A percentile compares a stretch with the other conserved stretches of the same genome.
Conservation (phyloP, 2,113 vertebrate genomes). For the Regulus satrapa region DNA sequence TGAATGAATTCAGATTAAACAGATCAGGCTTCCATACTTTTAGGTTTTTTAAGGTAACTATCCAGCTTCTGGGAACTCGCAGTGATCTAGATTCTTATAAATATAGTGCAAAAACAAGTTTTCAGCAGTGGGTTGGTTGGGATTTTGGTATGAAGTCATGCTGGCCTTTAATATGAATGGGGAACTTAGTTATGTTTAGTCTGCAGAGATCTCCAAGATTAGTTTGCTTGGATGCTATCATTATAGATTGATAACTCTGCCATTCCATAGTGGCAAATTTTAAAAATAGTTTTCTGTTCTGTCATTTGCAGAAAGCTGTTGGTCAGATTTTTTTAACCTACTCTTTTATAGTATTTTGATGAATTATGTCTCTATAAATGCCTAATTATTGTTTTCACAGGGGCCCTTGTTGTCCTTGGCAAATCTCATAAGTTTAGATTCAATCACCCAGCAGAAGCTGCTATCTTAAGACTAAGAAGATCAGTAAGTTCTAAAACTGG, state of each 20-base stretch:
- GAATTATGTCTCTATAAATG: not conserved
- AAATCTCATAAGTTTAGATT: conserved; percentile 90
- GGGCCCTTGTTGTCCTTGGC: conserved; percentile 87
- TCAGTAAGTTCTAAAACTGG: conserved; percentile 74
- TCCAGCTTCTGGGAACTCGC: not conserved
- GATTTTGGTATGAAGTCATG: not conserved
- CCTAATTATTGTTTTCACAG: conserved; percentile 58
- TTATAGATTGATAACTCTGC: not conserved
- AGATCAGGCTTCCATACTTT: not conserved
- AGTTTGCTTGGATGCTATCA: not conserved
- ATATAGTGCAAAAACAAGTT: not conserved
- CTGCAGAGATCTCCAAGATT: not conserved
- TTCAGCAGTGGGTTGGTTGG: not conserved
- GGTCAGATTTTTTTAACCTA: not conserved
- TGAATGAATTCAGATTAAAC: not conserved
- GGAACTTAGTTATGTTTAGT: not conserved
- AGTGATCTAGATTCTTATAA: not conserved
- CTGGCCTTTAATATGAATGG: not conserved
- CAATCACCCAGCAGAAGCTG: conserved; percentile 94
- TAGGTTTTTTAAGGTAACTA: not conserved
- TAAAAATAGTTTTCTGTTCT: not conserved
- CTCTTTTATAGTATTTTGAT: not conserved
- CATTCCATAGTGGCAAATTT: not conserved
- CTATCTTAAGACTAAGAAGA: conserved; percentile 83
- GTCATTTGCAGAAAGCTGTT: not conserved